Conservation (phyloP, 2,888 invertebrate species). For the Stomorhina lunata region DNA sequence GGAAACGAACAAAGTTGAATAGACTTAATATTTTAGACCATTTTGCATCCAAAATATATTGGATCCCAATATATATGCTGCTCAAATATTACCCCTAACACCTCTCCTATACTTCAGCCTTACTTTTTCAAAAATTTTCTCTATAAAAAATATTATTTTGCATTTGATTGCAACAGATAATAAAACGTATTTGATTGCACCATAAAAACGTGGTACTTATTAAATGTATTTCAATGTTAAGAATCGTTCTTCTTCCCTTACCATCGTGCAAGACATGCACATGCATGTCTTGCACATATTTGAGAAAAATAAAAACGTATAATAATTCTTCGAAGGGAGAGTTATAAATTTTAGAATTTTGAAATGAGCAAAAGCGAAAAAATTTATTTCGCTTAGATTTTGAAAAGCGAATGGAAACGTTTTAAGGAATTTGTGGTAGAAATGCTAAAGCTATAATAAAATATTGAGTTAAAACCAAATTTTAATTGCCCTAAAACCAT, state of each 20-base stretch:
- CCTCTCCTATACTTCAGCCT: background rate
- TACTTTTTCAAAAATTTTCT: background rate
- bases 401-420: constrained; percentile 45
- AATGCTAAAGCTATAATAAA: background rate
- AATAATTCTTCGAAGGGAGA: constrained; percentile 18
- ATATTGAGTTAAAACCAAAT: background rate
- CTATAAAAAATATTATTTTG: constrained; percentile 64
- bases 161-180: constrained; percentile 65
- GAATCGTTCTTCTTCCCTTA: constrained; percentile 9
- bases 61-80: too few species aligned
- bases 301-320: constrained; percentile 28
- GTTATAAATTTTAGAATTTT: constrained; percentile 42
- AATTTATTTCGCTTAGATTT: constrained; percentile 37
- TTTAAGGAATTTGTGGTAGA: constrained; percentile 3
- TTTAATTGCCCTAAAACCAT: constrained; percentile 17
- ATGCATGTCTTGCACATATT: constrained; percentile 7
- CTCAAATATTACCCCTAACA: too few species aligned
- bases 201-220: constrained; percentile 66
- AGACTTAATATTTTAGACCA: too few species aligned
- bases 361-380: background rate
- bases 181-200: constrained; percentile 65
- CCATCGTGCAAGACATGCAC: background rate
- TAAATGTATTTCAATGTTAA: constrained; percentile 62
- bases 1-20: too few species aligned
- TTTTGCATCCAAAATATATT: too few species aligned